Evolutionary conservation across 2,797 vertebrate genomes (phyloP).

Genomic region (Holocentrus rufus): DNA sequence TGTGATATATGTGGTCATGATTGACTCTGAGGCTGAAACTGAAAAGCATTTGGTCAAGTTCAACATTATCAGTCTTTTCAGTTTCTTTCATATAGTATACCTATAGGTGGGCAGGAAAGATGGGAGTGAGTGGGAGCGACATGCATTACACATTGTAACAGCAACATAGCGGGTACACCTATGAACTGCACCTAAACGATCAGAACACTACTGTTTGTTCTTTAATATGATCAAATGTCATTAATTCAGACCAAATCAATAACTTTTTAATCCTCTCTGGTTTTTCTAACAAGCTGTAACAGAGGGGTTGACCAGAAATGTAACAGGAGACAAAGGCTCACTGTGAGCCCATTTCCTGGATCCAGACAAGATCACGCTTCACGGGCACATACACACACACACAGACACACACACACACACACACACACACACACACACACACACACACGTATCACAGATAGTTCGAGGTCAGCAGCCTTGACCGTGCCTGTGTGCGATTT

Average conservation of each 20-base stretch:
- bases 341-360: slow-evolving; percentile 61
- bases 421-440: slow-evolving; percentile 18
- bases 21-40: neutral
- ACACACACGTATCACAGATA: slow-evolving; percentile 35
- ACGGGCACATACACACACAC: slow-evolving; percentile 3
- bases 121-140: neutral
- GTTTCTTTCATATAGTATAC: neutral
- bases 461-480: slow-evolving; percentile 65
- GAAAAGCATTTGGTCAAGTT: neutral
- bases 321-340: slow-evolving; percentile 56
- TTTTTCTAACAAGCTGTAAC: neutral
- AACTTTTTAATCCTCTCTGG: neutral
- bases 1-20: neutral
- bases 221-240: neutral
- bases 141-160: slow-evolving; percentile 23
- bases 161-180: slow-evolving; percentile 8
- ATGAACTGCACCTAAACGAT: neutral
- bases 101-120: neutral
- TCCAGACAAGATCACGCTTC: slow-evolving; percentile 47
- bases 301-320: slow-evolving; percentile 1
- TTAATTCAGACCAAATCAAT: neutral
- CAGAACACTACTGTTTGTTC: slow-evolving; percentile 7
- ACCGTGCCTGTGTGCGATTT: slow-evolving; percentile 47
- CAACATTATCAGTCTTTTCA: neutral
- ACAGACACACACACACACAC: slow-evolving; percentile 22